Evolutionary conservation across 2,113 vertebrate species (phyloP).

Genomic region (Pica pica): DNA sequence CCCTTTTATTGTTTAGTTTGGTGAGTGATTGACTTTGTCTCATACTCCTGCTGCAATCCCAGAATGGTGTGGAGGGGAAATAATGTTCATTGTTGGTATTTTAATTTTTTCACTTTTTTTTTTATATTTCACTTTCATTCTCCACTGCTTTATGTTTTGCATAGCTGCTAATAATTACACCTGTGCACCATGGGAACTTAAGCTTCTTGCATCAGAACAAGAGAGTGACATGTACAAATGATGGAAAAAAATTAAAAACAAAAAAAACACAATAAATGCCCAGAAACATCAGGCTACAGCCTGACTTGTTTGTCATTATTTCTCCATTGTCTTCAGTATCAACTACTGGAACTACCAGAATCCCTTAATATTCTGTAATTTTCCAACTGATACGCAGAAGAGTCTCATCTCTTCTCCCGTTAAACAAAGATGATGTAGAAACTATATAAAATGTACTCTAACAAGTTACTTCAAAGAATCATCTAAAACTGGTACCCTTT

Average conservation of each 20-base stretch:
- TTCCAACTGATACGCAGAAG: background rate
- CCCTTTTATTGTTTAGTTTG: background rate
- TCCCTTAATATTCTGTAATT: background rate
- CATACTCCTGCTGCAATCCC: background rate
- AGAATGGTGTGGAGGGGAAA: background rate
- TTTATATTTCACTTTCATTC: background rate
- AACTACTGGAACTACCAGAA: background rate
- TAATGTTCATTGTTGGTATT: background rate
- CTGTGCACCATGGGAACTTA: background rate
- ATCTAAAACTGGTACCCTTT: background rate
- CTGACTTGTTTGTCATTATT: background rate
- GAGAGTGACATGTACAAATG: background rate
- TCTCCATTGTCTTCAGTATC: background rate
- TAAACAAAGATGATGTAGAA: background rate
- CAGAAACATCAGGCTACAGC: background rate
- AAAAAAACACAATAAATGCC: accelerated
- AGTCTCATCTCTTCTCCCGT: background rate
- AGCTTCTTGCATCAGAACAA: background rate
- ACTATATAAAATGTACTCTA: background rate
- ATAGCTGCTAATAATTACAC: background rate
- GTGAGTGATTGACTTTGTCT: background rate
- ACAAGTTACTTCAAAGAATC: background rate
- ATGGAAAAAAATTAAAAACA: background rate
- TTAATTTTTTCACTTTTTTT: background rate
- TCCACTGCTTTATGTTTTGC: background rate